Evolutionary conservation across 1,140 invertebrate genomes (phyloP).

Genomic region (Frieseomelitta varia): DNA sequence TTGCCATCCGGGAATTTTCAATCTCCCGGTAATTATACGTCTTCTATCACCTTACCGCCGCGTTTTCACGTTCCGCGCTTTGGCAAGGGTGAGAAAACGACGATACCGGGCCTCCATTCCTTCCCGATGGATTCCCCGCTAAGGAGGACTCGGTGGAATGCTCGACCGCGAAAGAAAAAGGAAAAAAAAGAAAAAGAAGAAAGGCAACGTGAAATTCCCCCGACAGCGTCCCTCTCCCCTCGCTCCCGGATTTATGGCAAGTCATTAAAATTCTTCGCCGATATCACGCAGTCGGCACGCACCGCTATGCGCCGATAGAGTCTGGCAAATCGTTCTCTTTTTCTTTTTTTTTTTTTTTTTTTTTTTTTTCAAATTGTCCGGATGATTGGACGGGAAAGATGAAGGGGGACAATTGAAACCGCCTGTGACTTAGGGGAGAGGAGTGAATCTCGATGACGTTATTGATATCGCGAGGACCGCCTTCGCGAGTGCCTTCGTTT

Average conservation of each 20-base stretch:
- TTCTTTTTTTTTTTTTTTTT: no score
- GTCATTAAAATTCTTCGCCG: slow-evolving; percentile 12
- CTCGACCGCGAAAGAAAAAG: neutral
- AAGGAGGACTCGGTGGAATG: neutral
- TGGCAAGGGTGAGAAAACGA: neutral
- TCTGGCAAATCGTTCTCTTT: neutral
- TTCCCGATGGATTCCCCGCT: slow-evolving; percentile 1
- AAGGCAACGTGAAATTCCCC: neutral
- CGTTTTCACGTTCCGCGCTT: neutral
- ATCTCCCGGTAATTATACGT: slow-evolving; percentile 12
- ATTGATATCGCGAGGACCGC: neutral
- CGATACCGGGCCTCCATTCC: slow-evolving; percentile 4
- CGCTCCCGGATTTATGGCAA: slow-evolving; percentile 6
- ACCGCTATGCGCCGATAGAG: neutral
- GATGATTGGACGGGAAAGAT: slow-evolving; percentile 1
- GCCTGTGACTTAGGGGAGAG: no score
- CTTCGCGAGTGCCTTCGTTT: no score
- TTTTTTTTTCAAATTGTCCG: neutral
- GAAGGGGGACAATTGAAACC: neutral
- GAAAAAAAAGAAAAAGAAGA: neutral
- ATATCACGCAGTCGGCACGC: slow-evolving; percentile 1
- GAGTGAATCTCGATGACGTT: neutral
- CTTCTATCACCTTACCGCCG: neutral
- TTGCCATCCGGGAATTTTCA: slow-evolving; percentile 5
- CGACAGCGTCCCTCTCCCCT: neutral